These are phyloP conservation scores for Chaetops frenatus DNA, from an alignment of 2,113 vertebrate genomes.

Conservation along the genomic window DNA sequence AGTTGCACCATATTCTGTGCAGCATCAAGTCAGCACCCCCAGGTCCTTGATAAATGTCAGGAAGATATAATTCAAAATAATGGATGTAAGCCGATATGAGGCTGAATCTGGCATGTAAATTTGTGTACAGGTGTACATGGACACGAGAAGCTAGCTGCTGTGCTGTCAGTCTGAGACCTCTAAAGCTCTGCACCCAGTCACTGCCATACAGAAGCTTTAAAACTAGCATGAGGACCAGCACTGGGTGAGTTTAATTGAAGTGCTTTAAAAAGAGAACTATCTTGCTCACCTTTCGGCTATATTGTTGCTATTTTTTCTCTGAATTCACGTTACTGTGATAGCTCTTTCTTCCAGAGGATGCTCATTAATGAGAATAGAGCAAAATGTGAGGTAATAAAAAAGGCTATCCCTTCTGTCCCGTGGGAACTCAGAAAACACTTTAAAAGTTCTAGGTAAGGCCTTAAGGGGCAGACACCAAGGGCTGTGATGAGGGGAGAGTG, in stretches of 20 bases:
- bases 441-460: background rate
- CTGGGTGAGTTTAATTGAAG: background rate
- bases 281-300: background rate
- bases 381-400: background rate
- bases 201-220: background rate
- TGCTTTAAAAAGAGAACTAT: background rate
- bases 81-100: background rate
- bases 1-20: background rate
- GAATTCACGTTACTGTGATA: background rate
- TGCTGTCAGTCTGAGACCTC: background rate
- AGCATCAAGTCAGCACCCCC: background rate
- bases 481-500: background rate
- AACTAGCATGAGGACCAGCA: background rate
- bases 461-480: background rate
- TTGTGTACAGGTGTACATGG: background rate
- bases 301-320: background rate
- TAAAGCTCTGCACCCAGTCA: background rate
- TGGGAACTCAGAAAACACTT: background rate
- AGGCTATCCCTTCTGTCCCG: background rate
- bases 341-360: background rate
- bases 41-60: background rate
- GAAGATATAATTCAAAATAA: background rate
- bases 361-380: background rate
- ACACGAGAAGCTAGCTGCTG: background rate
- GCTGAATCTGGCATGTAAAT: background rate